Percentiles rank a stretch among this genome's conserved stretches.
phyloP scores from a whole-genome alignment of 2,113 vertebrate genomes.

The Conger conger region DNA sequence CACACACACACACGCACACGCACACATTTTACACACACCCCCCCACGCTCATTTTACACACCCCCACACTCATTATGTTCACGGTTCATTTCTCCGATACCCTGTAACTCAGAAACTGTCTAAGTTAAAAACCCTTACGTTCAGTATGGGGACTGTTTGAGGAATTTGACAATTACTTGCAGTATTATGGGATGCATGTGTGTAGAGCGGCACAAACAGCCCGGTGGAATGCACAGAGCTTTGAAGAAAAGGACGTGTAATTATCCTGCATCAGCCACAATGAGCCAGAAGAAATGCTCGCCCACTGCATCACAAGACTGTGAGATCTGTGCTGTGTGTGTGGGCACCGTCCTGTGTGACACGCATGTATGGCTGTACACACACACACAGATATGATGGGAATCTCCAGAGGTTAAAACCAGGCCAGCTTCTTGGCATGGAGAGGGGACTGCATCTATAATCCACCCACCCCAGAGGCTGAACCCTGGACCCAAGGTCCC shows the following conservation, averaged over 20 bases:
- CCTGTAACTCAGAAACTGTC: background rate
- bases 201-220: background rate
- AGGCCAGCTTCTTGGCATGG: background rate
- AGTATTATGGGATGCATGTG: background rate
- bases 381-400: background rate
- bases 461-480: background rate
- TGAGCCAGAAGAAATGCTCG: background rate
- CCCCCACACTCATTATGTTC: too few species aligned
- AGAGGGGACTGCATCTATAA: background rate
- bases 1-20: too few species aligned
- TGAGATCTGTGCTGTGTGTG: background rate
- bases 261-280: background rate
- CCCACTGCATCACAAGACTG: background rate
- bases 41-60: too few species aligned
- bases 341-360: too few species aligned
- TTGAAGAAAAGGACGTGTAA: background rate
- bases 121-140: background rate
- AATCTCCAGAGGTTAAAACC: too few species aligned
- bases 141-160: background rate
- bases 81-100: background rate
- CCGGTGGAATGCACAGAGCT: background rate
- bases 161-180: background rate
- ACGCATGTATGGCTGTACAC: slow-evolving; percentile 2
- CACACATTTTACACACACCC: too few species aligned
- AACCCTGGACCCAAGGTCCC: background rate